Evolutionary conservation across 1,140 invertebrate genomes (phyloP), one percentile per base, ranked within the genome.

Genomic region (Drosophila busckii): DNA sequence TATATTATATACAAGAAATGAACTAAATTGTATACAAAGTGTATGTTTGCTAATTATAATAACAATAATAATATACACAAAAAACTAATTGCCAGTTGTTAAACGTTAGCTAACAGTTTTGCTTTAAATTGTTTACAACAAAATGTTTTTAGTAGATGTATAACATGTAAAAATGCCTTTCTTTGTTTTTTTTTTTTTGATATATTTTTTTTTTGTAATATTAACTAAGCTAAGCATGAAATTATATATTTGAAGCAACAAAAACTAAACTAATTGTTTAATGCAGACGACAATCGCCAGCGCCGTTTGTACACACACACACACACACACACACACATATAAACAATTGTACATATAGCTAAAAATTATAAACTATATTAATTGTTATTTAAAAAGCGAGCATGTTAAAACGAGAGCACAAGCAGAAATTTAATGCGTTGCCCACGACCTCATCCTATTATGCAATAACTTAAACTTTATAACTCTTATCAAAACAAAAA

Each of bases 31-130:
- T n/a, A n/a, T n/a, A n/a, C n/a, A 32, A 49, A 8, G n/a, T 17
- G 26, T n/a, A n/a, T n/a, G n/a, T n/a, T n/a, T n/a, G n/a, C n/a
- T n/a, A 34, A 22, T 23, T 50, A 20, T 28, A 29, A 12, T 22
- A 37, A 44, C 50, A 45, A 55, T 37, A 34, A 69, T 49, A 28
- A 48, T 53, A 65, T 48, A 50, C 41, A 49, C 28, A 38, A 45
- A 31, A 42, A 53, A 35, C 23, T n/a, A 34, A 55, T 61, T 60
- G 40, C 48, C 48, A 60, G 48, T 60, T 60, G 49, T 69, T 54
- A 69, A 70, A 70, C 32, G 45, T 60, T n/a, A n/a, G n/a, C n/a
- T n/a, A n/a, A n/a, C n/a, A n/a, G n/a, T n/a, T n/a, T 59, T 53
- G 40, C 55, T 52, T 59, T 59, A 40, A 35, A 37, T 59, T 42